Evolutionary conservation across 2,113 vertebrate genomes (phyloP).

Genomic region (Climacteris rufus): DNA sequence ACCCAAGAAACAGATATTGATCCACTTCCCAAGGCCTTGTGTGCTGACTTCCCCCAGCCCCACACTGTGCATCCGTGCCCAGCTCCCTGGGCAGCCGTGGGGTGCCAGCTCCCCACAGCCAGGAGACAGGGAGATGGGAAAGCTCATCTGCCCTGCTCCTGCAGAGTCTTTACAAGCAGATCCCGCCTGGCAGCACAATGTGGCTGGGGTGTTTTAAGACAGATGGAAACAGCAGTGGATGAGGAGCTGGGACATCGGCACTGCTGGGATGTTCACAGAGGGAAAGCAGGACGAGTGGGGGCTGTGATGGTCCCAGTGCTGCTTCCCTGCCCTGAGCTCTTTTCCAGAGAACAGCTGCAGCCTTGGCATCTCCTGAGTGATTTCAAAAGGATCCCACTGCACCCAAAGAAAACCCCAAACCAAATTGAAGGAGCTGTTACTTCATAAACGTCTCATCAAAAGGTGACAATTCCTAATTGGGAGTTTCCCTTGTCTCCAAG

Average conservation of each 20-base stretch:
- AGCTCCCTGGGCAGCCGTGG: rapidly evolving
- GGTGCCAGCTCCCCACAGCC: neutral
- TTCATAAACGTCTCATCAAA: neutral
- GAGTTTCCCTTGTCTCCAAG: neutral
- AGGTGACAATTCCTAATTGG: neutral
- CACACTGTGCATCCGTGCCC: rapidly evolving
- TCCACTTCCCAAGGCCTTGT: neutral
- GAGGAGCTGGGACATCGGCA: neutral
- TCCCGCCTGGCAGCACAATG: neutral
- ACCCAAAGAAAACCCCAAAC: neutral
- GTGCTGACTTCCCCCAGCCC: neutral
- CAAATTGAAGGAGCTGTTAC: neutral
- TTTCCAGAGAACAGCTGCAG: neutral
- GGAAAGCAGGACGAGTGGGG: rapidly evolving
- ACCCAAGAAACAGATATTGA: neutral
- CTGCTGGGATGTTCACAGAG: neutral
- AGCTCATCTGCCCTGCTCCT: neutral
- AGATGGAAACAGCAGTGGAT: neutral
- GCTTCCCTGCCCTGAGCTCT: neutral
- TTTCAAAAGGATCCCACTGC: neutral
- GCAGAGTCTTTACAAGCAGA: neutral
- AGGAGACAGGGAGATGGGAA: neutral
- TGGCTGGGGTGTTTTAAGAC: neutral
- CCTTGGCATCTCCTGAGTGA: neutral
- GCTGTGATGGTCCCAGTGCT: neutral